Evolutionary conservation across 2,797 vertebrate genomes (phyloP).

Genomic region (Sebastes vulpes): DNA sequence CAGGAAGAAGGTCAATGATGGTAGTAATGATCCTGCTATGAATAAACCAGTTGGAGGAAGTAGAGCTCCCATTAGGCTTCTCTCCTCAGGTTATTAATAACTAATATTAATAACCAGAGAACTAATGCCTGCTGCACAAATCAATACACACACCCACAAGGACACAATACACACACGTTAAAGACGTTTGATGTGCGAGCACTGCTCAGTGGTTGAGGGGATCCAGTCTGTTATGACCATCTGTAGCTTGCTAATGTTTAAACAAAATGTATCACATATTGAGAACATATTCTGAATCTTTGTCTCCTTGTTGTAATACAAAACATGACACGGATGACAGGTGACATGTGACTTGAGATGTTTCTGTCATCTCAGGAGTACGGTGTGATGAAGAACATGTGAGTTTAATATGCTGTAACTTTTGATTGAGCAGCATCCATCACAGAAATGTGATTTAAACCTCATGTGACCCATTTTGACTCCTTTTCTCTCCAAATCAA

Average conservation of each 20-base stretch:
- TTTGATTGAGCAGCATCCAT: neutral
- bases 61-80: slow-evolving; percentile 78
- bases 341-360: neutral
- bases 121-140: slow-evolving; percentile 61
- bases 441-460: neutral
- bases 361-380: neutral
- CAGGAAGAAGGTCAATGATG: slow-evolving; percentile 71
- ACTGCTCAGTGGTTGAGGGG: slow-evolving; percentile 8
- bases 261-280: neutral
- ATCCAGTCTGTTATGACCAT: slow-evolving; percentile 1
- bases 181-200: slow-evolving; percentile 51
- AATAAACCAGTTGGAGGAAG: slow-evolving; percentile 84
- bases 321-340: neutral
- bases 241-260: slow-evolving; percentile 14
- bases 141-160: slow-evolving; percentile 59
- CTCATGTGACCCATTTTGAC: neutral
- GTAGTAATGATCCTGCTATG: slow-evolving; percentile 77
- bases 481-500: neutral
- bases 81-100: slow-evolving; percentile 81
- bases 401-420: neutral
- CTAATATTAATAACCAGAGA: slow-evolving; percentile 28
- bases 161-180: slow-evolving; percentile 18
- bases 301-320: neutral
- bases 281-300: neutral
- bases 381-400: neutral